Evolutionary conservation across 2,797 vertebrate genomes (phyloP).

Genomic region (Hyperoplus immaculatus): DNA sequence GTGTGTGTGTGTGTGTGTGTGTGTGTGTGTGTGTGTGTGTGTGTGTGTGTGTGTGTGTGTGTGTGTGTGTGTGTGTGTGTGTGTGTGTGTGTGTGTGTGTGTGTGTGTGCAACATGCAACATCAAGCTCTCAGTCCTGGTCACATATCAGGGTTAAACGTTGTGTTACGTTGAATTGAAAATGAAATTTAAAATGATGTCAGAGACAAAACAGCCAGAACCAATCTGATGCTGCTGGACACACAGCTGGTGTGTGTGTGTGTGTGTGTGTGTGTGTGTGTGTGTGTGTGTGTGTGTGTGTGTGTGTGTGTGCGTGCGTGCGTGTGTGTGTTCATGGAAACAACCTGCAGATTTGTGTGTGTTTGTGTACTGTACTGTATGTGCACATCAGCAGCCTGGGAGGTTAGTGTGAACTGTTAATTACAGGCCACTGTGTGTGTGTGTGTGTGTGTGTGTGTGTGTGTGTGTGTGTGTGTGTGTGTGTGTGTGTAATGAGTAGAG

Average conservation of each 20-base stretch:
- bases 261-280: not conserved
- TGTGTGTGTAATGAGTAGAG: conserved; percentile 80
- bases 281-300: not conserved
- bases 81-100: no score
- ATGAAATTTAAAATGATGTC: conserved; percentile 11
- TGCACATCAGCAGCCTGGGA: conserved; percentile 69
- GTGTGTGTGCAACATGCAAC: no score
- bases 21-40: not conserved
- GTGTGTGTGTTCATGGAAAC: conserved; percentile 24
- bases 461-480: conserved; percentile 47
- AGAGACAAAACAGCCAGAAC: not conserved
- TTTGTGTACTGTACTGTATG: conserved; percentile 2
- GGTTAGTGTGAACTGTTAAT: conserved; percentile 83
- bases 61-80: no score
- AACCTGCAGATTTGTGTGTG: conserved; percentile 14
- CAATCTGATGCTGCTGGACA: conserved; percentile 22
- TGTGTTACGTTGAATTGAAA: conserved; percentile 9
- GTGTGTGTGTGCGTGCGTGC: not conserved
- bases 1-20: no score
- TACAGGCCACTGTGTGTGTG: conserved; percentile 64
- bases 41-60: no score
- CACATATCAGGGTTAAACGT: not conserved
- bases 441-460: conserved; percentile 46
- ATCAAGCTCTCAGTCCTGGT: not conserved
- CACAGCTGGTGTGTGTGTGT: conserved; percentile 43